Evolutionary conservation across 2,797 vertebrate species (phyloP).

Genomic region (Epinephelus malabaricus): DNA sequence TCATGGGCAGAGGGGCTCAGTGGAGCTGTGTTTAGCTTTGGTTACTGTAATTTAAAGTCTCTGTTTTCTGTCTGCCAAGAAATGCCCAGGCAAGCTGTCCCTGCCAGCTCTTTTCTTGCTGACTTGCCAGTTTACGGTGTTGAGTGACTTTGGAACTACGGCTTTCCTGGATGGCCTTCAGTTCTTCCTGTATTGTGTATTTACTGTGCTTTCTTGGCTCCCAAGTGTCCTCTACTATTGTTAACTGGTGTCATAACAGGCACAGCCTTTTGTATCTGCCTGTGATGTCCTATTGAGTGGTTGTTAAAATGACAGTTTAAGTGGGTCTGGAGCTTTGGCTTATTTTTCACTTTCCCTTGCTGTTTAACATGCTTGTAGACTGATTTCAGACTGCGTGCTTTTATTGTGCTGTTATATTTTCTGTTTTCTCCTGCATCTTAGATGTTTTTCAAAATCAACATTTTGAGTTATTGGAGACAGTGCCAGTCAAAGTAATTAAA

Average conservation of each 20-base stretch:
- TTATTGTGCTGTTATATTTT: background rate
- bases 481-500: too few relatives aligned
- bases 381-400: background rate
- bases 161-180: constrained; percentile 12
- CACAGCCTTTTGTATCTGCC: background rate
- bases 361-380: background rate
- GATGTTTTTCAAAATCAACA: background rate
- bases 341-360: background rate
- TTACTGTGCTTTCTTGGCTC: constrained; percentile 5
- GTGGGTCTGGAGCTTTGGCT: background rate
- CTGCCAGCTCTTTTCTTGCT: background rate
- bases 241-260: background rate
- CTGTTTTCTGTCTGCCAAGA: constrained; percentile 4
- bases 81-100: background rate
- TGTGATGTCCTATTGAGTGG: background rate
- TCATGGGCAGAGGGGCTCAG: too few relatives aligned
- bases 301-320: background rate
- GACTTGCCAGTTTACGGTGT: background rate
- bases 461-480: background rate
- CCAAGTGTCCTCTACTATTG: constrained; percentile 2
- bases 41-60: too few relatives aligned
- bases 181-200: constrained; percentile 12
- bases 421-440: background rate
- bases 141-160: constrained; percentile 13
- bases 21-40: too few relatives aligned